A percentile compares a stretch with the other conserved stretches of the same genome.
phyloP scores from a whole-genome alignment of 2,888 invertebrate species.

The Leptothorax acervorum region DNA sequence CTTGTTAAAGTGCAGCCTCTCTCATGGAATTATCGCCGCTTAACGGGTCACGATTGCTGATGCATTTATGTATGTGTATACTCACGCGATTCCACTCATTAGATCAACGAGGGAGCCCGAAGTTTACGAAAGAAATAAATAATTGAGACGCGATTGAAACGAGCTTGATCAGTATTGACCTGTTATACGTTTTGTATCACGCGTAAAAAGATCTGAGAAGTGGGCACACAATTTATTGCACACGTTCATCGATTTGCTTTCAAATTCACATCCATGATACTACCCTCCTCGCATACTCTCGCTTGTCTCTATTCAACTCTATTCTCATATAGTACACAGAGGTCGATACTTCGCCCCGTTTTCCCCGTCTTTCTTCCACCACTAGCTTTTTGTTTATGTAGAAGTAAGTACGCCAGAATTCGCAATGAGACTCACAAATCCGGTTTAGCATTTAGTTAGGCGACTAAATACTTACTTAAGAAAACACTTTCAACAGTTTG shows the following conservation, averaged over 20 bases:
- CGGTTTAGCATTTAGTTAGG: slow-evolving; percentile 69
- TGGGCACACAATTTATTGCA: not conserved
- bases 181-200: not conserved
- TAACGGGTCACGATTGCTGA: slow-evolving; percentile 43
- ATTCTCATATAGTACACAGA: slow-evolving; percentile 19
- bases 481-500: slow-evolving; percentile 60
- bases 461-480: slow-evolving; percentile 71
- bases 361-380: slow-evolving; percentile 16
- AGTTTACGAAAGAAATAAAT: slow-evolving; percentile 19
- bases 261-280: slow-evolving; percentile 29
- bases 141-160: slow-evolving; percentile 38
- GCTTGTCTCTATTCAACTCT: not conserved
- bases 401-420: slow-evolving; percentile 63
- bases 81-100: not conserved
- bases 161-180: slow-evolving; percentile 17
- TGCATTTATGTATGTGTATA: slow-evolving; percentile 42
- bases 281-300: not conserved
- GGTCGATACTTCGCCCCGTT: slow-evolving; percentile 38
- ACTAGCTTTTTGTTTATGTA: slow-evolving; percentile 39
- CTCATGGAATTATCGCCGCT: slow-evolving; percentile 37
- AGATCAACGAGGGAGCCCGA: not conserved
- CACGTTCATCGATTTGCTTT: slow-evolving; percentile 18
- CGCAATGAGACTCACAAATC: slow-evolving; percentile 63
- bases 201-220: slow-evolving; percentile 22
- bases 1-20: slow-evolving; percentile 46